These are phyloP conservation scores for Esperia sulphurella DNA, from an alignment of 2,888 invertebrate genomes.

Conservation along the genomic window DNA sequence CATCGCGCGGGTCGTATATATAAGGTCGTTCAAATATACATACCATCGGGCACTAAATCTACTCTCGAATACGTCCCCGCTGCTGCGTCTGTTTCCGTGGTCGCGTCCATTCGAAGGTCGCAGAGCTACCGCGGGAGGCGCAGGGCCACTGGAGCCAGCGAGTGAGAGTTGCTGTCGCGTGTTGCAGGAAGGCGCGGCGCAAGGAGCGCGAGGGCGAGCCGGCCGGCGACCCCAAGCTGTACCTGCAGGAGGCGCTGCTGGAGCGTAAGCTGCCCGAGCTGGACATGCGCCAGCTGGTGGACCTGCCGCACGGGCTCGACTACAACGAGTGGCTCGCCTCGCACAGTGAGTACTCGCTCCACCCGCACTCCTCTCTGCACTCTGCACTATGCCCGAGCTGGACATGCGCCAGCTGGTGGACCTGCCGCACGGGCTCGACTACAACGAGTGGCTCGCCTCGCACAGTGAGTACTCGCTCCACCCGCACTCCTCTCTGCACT, in stretches of 20 bases:
- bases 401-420: slow-evolving; percentile 96
- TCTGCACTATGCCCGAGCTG: slow-evolving; percentile 95
- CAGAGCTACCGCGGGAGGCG: too few relatives aligned
- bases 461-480: slow-evolving; percentile 84
- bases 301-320: slow-evolving; percentile 96
- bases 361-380: too few relatives aligned
- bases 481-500: too few relatives aligned
- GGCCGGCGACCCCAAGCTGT: slow-evolving; percentile 91
- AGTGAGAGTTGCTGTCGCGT: too few relatives aligned
- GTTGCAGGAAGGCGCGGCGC: slow-evolving; percentile 95
- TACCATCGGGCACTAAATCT: too few relatives aligned
- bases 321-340: slow-evolving; percentile 99
- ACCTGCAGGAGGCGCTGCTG: slow-evolving; percentile 95
- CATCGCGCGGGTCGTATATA: too few relatives aligned
- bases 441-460: slow-evolving; percentile 99
- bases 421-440: slow-evolving; percentile 96
- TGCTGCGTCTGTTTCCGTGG: too few relatives aligned
- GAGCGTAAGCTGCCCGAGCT: slow-evolving; percentile 96
- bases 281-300: slow-evolving; percentile 95
- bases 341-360: slow-evolving; percentile 84
- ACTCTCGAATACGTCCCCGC: too few relatives aligned
- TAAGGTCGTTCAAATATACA: too few relatives aligned
- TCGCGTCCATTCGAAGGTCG: too few relatives aligned
- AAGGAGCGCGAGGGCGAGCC: slow-evolving; percentile 90
- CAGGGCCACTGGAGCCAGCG: too few relatives aligned